Evolutionary conservation across 1,140 invertebrate species (phyloP), one percentile per base, ranked within the genome.

Genomic region (Drosophila parvula): DNA sequence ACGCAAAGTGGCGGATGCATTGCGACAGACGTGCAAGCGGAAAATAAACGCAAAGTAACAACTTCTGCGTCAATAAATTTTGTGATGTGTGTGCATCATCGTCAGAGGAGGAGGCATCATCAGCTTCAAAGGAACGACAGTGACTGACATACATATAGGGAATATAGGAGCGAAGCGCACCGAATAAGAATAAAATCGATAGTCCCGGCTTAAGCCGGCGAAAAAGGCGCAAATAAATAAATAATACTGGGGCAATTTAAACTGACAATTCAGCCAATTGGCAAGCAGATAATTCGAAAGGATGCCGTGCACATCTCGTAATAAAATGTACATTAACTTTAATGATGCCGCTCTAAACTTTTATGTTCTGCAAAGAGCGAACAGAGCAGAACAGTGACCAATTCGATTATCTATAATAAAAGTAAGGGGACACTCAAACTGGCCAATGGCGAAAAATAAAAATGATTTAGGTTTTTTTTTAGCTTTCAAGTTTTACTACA

Each of bases 41-140:
- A 70, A 51, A 76, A 78, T 79, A 68, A 47, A 56, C 63, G 63
- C 68, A 79, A 81, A 79, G 44, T 64, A 65, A 59, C 70, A 73
- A 62, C 73, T 63, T 85, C 50, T 68, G 62, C 70, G 75, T 88
- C 75, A 82, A 89, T 86, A 89, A 89, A 89, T 80, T 86, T 56
- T 65, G 59, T 69, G 82, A 79, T 88, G 65, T 82, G 73, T 61
- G 73, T 61, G 60, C 65, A 70, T 56, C 76, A 76, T 51, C 62
- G 45, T 55, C 77, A 43, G 34, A 50, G 30, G 2, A 8, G 30
- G 5, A 59, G 45, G 45, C 51, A 56, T 22, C 22, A 68, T 27
- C 34, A 30, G 47, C 61, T 51, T 47, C 40, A 22, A 16, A 34
- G 43, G 10, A 14, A 6, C 28, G n/a, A 28, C 14, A 30, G 34